phyloP scores from a whole-genome alignment of 2,888 invertebrate genomes.

The Papilio protenor region DNA sequence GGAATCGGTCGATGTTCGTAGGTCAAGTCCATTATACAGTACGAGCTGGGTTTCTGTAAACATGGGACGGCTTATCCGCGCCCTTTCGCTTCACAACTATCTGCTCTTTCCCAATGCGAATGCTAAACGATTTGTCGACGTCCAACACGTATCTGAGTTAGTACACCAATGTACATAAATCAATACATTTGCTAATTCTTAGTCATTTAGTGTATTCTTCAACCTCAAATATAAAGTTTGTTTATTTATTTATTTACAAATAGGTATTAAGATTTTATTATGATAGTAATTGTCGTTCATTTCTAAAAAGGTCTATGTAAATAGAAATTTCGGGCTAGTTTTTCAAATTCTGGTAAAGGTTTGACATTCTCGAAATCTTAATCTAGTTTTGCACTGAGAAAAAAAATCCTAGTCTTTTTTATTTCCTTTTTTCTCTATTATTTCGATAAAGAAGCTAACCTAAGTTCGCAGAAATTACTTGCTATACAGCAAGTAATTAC shows the following conservation, averaged over 20 bases:
- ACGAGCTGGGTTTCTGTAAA: conserved; percentile 57
- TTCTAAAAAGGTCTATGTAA: neutral
- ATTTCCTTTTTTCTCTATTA: neutral
- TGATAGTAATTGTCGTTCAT: neutral
- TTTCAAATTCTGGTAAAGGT: neutral
- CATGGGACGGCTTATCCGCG: conserved; percentile 63
- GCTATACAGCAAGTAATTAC: too few relatives aligned
- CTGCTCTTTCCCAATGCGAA: conserved; percentile 70
- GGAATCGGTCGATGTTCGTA: conserved; percentile 49
- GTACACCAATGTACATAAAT: conserved; percentile 53
- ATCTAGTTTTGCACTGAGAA: neutral
- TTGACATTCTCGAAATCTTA: neutral
- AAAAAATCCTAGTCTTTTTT: neutral
- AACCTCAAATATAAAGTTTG: neutral
- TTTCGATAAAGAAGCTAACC: neutral
- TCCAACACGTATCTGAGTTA: conserved; percentile 72
- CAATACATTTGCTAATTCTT: conserved; percentile 6
- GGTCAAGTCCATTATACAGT: conserved; percentile 74
- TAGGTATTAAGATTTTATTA: neutral
- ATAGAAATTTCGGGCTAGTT: neutral
- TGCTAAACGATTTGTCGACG: conserved; percentile 78
- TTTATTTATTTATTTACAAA: too few relatives aligned
- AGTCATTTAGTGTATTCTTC: neutral
- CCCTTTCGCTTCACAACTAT: conserved; percentile 72
- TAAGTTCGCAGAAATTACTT: neutral